These are phyloP conservation scores for Parazoanthus swiftii DNA, from an alignment of 92 coral and sea anemone species.

Conservation along the genomic window DNA sequence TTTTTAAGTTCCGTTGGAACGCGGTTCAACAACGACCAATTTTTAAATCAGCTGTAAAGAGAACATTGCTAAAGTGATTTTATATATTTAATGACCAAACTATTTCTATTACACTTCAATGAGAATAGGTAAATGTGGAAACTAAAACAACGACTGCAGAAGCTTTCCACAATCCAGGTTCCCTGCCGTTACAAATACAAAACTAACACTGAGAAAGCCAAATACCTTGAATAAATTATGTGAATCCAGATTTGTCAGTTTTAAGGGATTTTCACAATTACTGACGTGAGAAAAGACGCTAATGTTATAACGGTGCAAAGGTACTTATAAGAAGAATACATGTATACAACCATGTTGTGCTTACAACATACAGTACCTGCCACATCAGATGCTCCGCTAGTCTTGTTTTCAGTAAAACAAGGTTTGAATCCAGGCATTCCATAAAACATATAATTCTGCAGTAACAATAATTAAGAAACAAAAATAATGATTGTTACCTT, in stretches of 20 bases:
- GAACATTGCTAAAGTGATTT: no score
- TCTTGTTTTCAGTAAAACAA: conserved; percentile 58
- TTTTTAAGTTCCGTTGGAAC: no score
- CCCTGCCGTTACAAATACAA: neutral
- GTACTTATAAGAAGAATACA: no score
- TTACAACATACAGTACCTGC: conserved; percentile 26
- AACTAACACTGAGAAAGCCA: neutral
- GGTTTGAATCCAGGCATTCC: conserved; percentile 94
- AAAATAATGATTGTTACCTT: neutral
- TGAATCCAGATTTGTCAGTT: neutral
- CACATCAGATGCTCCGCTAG: conserved; percentile 10
- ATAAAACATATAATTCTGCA: conserved; percentile 91
- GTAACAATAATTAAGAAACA: neutral
- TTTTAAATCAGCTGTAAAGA: no score
- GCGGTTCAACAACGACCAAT: no score
- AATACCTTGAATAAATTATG: neutral
- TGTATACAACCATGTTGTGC: neutral
- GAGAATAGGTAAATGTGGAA: no score
- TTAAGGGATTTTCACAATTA: neutral
- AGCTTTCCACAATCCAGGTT: neutral
- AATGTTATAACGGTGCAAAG: no score
- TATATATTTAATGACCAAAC: no score
- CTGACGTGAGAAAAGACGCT: neutral
- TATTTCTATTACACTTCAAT: no score
- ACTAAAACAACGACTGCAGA: neutral